These are phyloP conservation scores for Dastarcus helophoroides DNA, from an alignment of 2,888 invertebrate genomes.

Conservation along the genomic window DNA sequence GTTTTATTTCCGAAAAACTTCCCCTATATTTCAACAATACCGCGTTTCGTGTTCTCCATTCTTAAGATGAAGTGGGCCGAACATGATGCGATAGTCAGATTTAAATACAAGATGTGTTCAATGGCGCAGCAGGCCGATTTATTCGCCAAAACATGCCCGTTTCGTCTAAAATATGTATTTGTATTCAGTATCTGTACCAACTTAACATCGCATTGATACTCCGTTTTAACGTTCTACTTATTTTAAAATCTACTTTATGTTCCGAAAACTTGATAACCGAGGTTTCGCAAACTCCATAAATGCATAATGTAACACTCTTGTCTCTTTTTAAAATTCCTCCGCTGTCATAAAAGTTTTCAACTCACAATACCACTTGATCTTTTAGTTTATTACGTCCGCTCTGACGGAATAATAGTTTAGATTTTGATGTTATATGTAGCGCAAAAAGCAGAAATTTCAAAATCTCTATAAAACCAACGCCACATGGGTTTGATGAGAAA, in stretches of 20 bases:
- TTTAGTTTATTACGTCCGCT: too few relatives aligned
- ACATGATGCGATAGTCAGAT: constrained; percentile 8
- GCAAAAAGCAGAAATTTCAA: too few relatives aligned
- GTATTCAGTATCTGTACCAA: constrained; percentile 31
- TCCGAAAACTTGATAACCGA: constrained; percentile 27
- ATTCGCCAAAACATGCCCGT: constrained; percentile 22
- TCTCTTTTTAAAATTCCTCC: too few relatives aligned
- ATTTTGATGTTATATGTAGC: too few relatives aligned
- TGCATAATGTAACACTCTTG: constrained; percentile 15
- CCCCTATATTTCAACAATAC: too few relatives aligned
- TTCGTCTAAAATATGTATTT: constrained; percentile 30
- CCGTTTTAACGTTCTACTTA: constrained; percentile 27
- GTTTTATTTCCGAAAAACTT: too few relatives aligned
- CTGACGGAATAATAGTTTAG: too few relatives aligned
- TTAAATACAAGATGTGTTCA: constrained; percentile 5
- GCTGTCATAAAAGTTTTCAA: too few relatives aligned
- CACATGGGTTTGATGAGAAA: too few relatives aligned
- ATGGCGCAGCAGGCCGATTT: constrained; percentile 4
- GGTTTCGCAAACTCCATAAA: constrained; percentile 19
- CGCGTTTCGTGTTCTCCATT: too few relatives aligned
- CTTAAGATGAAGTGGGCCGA: constrained; percentile 4
- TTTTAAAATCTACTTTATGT: constrained; percentile 28
- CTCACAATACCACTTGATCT: too few relatives aligned
- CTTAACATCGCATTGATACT: constrained; percentile 32
- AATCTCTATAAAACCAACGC: too few relatives aligned